Evolutionary conservation across 2,113 vertebrate genomes (phyloP).

Genomic region (Diphyllodes magnificus): DNA sequence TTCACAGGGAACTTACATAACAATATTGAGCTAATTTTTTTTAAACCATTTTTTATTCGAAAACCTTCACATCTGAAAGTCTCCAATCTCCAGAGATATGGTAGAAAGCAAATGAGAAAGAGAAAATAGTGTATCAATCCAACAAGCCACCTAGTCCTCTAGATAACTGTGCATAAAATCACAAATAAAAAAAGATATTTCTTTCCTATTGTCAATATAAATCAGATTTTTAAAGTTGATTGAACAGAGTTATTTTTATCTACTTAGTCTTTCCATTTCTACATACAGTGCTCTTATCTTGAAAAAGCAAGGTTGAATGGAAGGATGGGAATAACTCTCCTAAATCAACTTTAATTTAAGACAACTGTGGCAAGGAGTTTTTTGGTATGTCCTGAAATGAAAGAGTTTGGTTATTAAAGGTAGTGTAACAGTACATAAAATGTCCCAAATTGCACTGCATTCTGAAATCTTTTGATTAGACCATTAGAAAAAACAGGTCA

Average conservation of each 20-base stretch:
- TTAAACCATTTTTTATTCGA: background rate
- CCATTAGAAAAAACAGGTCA: background rate
- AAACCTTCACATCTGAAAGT: background rate
- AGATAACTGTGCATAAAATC: background rate
- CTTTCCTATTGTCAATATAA: background rate
- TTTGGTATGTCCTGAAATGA: background rate
- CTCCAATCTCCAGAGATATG: background rate
- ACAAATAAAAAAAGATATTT: background rate
- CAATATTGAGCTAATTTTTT: background rate
- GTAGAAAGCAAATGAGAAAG: background rate
- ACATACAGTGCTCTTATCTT: background rate
- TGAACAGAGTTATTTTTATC: background rate
- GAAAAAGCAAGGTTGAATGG: background rate
- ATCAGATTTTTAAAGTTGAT: background rate
- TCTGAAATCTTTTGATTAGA: background rate
- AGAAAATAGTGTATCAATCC: background rate
- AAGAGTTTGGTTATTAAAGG: background rate
- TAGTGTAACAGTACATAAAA: background rate
- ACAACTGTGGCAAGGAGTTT: background rate
- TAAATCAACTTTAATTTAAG: conserved; percentile 16
- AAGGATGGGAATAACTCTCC: background rate
- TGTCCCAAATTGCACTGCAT: background rate
- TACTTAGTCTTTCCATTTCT: background rate
- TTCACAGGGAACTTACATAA: background rate
- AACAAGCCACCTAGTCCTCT: background rate